Evolutionary conservation across 1,140 invertebrate genomes (phyloP).

Genomic region (Rhynchophorus ferrugineus): DNA sequence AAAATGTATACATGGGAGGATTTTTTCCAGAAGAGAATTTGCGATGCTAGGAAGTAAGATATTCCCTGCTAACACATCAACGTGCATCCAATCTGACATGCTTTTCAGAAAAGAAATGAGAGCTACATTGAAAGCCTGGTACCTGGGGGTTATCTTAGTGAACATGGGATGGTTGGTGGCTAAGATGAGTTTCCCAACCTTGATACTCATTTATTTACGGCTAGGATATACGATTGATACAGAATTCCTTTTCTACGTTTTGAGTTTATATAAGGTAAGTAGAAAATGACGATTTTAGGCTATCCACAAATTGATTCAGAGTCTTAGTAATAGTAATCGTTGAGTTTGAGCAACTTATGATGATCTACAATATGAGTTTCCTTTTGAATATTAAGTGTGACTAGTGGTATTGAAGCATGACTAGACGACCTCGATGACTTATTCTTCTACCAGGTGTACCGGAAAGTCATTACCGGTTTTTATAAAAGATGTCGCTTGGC

Average conservation of each 20-base stretch:
- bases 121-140: constrained; percentile 23
- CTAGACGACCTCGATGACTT: too few species aligned
- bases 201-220: constrained; percentile 67
- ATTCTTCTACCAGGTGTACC: too few species aligned
- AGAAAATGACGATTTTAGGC: too few species aligned
- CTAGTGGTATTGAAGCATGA: too few species aligned
- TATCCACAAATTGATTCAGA: too few species aligned
- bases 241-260: constrained; percentile 67
- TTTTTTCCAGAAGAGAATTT: constrained; percentile 62
- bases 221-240: constrained; percentile 59
- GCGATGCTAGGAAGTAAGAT: constrained; percentile 21
- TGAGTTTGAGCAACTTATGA: too few species aligned
- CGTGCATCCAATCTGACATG: too few species aligned
- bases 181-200: constrained; percentile 42
- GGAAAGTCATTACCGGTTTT: too few species aligned
- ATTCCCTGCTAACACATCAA: background rate
- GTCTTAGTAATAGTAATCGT: too few species aligned
- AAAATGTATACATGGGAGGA: constrained; percentile 89
- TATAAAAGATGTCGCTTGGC: too few species aligned
- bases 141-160: constrained; percentile 20
- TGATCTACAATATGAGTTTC: too few species aligned
- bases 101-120: constrained; percentile 29
- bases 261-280: constrained; percentile 40
- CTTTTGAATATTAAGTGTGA: too few species aligned
- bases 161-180: constrained; percentile 51